Percentiles rank a stretch among this genome's conserved stretches.
Conservation (phyloP, 2,888 invertebrate genomes). For the Agrotis puta region DNA sequence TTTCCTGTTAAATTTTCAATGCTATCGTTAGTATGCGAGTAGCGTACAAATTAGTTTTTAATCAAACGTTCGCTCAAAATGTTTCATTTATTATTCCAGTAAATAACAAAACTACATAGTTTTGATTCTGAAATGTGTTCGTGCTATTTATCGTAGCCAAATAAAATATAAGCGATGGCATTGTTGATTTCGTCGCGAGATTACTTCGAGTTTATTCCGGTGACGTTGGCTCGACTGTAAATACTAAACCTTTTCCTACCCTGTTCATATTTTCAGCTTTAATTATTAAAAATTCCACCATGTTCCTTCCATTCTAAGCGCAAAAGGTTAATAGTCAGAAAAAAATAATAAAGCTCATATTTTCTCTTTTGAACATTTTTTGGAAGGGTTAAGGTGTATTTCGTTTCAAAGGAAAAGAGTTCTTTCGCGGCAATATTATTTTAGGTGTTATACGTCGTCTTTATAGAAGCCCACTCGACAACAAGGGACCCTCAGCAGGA, state of each 20-base stretch:
- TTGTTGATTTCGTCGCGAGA: slow-evolving; percentile 55
- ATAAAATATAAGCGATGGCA: slow-evolving; percentile 46
- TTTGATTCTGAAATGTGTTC: slow-evolving; percentile 41
- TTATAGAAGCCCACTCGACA: slow-evolving; percentile 55
- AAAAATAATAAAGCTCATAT: slow-evolving; percentile 30
- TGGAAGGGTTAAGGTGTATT: slow-evolving; percentile 15
- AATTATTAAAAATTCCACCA: slow-evolving; percentile 38
- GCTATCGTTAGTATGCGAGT: slow-evolving; percentile 30
- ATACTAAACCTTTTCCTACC: slow-evolving; percentile 35
- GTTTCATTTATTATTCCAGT: slow-evolving; percentile 30
- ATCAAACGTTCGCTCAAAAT: slow-evolving; percentile 24
- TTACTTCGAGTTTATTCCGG: slow-evolving; percentile 49
- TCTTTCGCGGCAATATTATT: slow-evolving; percentile 39
- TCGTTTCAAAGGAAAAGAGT: slow-evolving; percentile 27
- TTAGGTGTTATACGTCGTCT: slow-evolving; percentile 53
- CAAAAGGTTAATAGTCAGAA: slow-evolving; percentile 19
- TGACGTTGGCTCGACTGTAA: slow-evolving; percentile 38
- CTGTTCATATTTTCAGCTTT: slow-evolving; percentile 39
- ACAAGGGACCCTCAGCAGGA: slow-evolving; percentile 71
- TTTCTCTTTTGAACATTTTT: slow-evolving; percentile 25
- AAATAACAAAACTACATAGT: slow-evolving; percentile 35
- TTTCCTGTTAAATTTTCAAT: slow-evolving; percentile 35
- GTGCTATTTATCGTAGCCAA: slow-evolving; percentile 37
- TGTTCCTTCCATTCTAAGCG: slow-evolving; percentile 31
- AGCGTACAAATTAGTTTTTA: slow-evolving; percentile 16